Conservation (phyloP, 2,888 invertebrate genomes). For the Cataglyphis livida region DNA sequence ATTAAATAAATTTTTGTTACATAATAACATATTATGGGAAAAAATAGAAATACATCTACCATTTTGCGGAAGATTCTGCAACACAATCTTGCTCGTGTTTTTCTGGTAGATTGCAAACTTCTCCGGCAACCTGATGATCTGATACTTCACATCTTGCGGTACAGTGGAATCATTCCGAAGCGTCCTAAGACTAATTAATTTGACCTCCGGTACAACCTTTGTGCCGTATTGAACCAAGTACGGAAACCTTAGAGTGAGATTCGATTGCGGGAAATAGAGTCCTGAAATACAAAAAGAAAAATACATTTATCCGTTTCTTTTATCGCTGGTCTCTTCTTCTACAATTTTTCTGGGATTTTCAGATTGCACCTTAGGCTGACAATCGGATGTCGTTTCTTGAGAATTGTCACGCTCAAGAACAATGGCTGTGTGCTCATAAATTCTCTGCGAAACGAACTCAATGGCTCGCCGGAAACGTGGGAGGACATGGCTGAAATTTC, state of each 20-base stretch:
- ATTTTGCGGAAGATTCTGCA: slow-evolving; percentile 71
- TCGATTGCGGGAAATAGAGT: slow-evolving; percentile 83
- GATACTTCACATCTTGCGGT: slow-evolving; percentile 74
- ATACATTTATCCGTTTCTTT: slow-evolving; percentile 5
- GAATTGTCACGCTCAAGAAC: slow-evolving; percentile 35
- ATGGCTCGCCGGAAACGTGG: slow-evolving; percentile 33
- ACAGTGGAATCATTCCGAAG: slow-evolving; percentile 77
- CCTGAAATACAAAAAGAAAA: slow-evolving; percentile 75
- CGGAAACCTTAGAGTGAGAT: slow-evolving; percentile 79
- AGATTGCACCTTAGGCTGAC: slow-evolving; percentile 37
- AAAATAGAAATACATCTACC: slow-evolving; percentile 65
- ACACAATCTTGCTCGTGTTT: slow-evolving; percentile 43
- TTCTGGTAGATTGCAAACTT: slow-evolving; percentile 56
- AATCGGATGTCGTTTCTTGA: slow-evolving; percentile 29
- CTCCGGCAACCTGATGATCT: slow-evolving; percentile 73
- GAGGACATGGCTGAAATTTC: slow-evolving; percentile 43
- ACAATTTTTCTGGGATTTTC: slow-evolving; percentile 30
- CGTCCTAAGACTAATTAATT: slow-evolving; percentile 77
- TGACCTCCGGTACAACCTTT: slow-evolving; percentile 63
- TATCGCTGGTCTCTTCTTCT: not conserved
- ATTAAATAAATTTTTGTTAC: not conserved
- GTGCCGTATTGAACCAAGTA: slow-evolving; percentile 69
- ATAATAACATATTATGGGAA: not conserved
- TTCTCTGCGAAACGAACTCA: slow-evolving; percentile 43
- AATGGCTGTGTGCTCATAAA: slow-evolving; percentile 38